phyloP scores from a whole-genome alignment of 2,888 invertebrate genomes.

The Gastracanthus pulcherrimus region DNA sequence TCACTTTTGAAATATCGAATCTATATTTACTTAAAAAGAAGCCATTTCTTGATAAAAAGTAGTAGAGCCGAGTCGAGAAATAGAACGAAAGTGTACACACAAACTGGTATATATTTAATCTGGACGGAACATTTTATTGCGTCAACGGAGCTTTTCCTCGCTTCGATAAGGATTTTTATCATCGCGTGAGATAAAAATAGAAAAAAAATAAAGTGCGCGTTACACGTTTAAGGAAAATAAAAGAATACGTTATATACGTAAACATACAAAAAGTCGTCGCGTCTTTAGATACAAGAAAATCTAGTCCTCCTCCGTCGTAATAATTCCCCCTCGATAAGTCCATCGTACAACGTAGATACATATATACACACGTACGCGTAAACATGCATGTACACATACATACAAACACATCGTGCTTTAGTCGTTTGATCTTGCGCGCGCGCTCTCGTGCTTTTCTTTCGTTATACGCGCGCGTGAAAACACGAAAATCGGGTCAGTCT shows the following conservation, averaged over 20 bases:
- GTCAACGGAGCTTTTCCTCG: conserved; percentile 2
- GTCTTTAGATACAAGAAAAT: conserved; percentile 15
- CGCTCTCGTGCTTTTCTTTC: neutral
- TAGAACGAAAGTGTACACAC: too few relatives aligned
- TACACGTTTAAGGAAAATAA: neutral
- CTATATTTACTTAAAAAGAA: neutral
- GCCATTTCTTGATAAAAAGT: neutral
- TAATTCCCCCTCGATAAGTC: conserved; percentile 17
- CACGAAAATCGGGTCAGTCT: conserved; percentile 50
- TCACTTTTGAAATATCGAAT: neutral
- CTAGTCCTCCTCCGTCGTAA: conserved; percentile 47
- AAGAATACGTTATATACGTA: neutral
- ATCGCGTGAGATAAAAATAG: neutral
- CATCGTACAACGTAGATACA: conserved; percentile 22
- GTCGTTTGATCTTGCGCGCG: neutral
- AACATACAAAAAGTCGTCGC: neutral
- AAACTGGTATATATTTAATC: neutral
- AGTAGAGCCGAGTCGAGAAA: neutral
- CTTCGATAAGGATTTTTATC: conserved; percentile 6
- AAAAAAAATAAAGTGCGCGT: neutral
- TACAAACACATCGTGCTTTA: conserved; percentile 9
- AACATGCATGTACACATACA: neutral
- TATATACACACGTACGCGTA: neutral
- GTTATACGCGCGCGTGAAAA: conserved; percentile 16
- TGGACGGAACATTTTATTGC: neutral